Conservation (phyloP, 1,140 invertebrate genomes). For the Idris sp. region DNA sequence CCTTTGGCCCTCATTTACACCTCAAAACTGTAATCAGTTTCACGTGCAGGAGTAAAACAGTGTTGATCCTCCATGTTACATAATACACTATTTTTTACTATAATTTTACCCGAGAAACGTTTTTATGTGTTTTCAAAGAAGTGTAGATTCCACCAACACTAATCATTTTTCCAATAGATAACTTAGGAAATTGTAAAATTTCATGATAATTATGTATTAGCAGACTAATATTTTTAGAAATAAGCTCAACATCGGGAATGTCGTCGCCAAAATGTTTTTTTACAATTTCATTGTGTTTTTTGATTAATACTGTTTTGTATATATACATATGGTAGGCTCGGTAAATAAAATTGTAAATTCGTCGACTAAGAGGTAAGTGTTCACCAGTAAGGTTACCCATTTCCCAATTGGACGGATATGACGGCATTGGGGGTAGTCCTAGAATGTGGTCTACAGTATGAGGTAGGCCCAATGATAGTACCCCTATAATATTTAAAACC, state of each 20-base stretch:
- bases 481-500: conserved; percentile 13
- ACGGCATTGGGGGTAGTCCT: conserved; percentile 30
- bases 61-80: no score
- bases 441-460: conserved; percentile 21
- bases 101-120: no score
- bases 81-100: no score
- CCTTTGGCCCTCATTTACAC: no score
- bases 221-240: conserved; percentile 12
- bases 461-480: conserved; percentile 33
- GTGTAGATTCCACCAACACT: conserved; percentile 69
- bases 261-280: conserved; percentile 37
- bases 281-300: conserved; percentile 22
- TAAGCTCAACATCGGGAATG: conserved; percentile 4
- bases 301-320: not conserved
- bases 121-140: no score
- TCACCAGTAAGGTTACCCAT: conserved; percentile 42
- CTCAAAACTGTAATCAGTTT: no score
- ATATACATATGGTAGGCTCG: conserved; percentile 19
- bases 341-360: conserved; percentile 24
- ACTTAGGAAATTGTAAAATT: conserved; percentile 63
- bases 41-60: no score
- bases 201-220: conserved; percentile 22
- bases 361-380: conserved; percentile 29
- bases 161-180: conserved; percentile 9
- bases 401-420: conserved; percentile 53